phyloP scores from a whole-genome alignment of 2,797 vertebrate species.

The Eptatretus atami region DNA sequence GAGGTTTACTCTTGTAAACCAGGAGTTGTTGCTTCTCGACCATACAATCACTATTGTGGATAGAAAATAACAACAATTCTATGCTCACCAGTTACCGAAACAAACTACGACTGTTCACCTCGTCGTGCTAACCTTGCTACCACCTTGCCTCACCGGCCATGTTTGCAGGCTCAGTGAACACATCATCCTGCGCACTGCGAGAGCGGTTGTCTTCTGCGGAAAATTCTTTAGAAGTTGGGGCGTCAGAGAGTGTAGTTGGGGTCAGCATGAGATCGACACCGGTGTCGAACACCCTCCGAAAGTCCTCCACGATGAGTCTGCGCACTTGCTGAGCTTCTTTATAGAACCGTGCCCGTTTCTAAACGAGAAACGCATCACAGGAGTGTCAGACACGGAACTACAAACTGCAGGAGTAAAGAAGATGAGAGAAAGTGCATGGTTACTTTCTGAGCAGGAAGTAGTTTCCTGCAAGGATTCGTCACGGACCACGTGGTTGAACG shows the following conservation, averaged over 20 bases:
- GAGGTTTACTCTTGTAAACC: too few species aligned
- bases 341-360: constrained; percentile 74
- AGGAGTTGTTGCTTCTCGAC: too few species aligned
- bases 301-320: constrained; percentile 50
- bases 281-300: constrained; percentile 27
- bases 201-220: constrained; percentile 62
- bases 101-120: too few species aligned
- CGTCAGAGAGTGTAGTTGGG: constrained; percentile 43
- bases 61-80: too few species aligned
- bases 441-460: constrained; percentile 78
- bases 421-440: constrained; percentile 10
- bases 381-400: neutral
- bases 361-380: neutral
- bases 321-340: constrained; percentile 63
- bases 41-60: too few species aligned
- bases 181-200: constrained; percentile 44
- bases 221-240: constrained; percentile 27
- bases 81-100: too few species aligned
- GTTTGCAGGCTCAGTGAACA: constrained; percentile 67
- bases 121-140: too few species aligned
- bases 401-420: too few species aligned
- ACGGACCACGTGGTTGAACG: constrained; percentile 63
- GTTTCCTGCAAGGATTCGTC: constrained; percentile 60
- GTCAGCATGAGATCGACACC: constrained; percentile 55
- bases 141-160: constrained; percentile 34